Base-by-base conservation (phyloP, 2,113 vertebrate species). In the Phaetusa simplex region DNA sequence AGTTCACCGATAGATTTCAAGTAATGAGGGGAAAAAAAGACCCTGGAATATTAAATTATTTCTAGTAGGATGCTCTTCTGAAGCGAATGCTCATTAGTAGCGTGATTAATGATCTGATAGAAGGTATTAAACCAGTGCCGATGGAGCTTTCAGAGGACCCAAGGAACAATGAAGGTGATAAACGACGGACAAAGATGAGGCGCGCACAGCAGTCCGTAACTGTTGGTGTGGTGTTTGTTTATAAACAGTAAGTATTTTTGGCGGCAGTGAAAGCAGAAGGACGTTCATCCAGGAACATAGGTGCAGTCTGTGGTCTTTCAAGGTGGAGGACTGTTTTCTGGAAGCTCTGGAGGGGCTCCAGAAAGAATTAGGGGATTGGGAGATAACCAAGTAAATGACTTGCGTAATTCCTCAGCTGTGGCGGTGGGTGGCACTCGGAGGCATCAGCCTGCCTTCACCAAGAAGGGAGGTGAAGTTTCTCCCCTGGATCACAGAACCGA, bases 91-190 rank as follows among this genome's bases (percentile, higher is more conserved):
- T 96, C 62, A 32, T 95, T 95, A 95, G 67, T 56, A 80, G 77
- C 24, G 50, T 83, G 91, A 97, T 95, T 95, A 93, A 95, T 83
- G 88, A 69, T 70, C 86, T 93, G 93, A 70, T 86, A 86, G 83
- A 73, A 73, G 67, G 47, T 42, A 94, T 66, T 90, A 95, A 95
- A 58, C 72, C 50, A 22, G 69, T 47, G 69, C 72, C 86, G 86
- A 86, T 86, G 86, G 86, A 73, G 80, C 83, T 95, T 94, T 90
- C 43, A 38, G 72, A 74, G 72, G 79, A 93, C 47, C 59, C 62
- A 73, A 73, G 82, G 47, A 92, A 88, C 36, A 24, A 91, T 81
- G 91, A 45, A 94, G 49, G 69, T 94, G 79, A 95, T 66, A 78
- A 96, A 95, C 29, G 50, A 15, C 38, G 64, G 67, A 2, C 83